Conservation (phyloP, 2,797 vertebrate species). For the Pempheris klunzingeri region DNA sequence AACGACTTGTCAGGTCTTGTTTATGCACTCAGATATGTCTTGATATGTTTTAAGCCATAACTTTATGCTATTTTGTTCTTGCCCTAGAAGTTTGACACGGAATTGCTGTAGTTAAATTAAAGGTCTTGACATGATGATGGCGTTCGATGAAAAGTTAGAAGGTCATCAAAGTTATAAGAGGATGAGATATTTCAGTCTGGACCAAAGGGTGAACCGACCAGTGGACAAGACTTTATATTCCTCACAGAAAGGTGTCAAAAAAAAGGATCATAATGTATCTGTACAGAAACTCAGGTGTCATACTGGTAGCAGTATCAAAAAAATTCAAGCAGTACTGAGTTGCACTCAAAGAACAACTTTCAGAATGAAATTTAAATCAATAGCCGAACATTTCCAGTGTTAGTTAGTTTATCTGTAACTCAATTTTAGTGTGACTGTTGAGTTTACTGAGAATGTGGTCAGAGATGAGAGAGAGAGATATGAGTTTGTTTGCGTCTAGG, state of each 20-base stretch:
- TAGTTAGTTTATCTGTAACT: conserved; percentile 24
- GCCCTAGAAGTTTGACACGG: background rate
- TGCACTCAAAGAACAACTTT: conserved; percentile 19
- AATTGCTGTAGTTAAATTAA: too few relatives aligned
- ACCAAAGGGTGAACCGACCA: background rate
- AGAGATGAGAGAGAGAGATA: too few relatives aligned
- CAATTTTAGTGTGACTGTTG: conserved; percentile 17
- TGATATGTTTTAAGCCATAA: background rate
- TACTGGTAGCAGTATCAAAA: background rate
- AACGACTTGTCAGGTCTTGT: background rate
- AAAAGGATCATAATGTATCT: background rate
- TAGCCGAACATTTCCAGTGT: conserved; percentile 24
- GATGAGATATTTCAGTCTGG: background rate
- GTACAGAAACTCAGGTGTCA: background rate
- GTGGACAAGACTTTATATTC: background rate
- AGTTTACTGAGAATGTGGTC: conserved; percentile 38
- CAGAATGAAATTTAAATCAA: conserved; percentile 23
- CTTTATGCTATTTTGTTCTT: too few relatives aligned
- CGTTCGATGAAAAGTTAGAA: background rate
- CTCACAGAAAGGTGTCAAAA: conserved; percentile 3
- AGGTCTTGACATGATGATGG: background rate
- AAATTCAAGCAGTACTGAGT: background rate
- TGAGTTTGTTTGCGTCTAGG: conserved; percentile 62
- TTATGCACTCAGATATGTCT: background rate
- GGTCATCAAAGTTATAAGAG: background rate